A percentile compares a stretch with the other conserved stretches of the same genome.
phyloP scores from a whole-genome alignment of 2,797 vertebrate species.

The Urosaurus nigricauda region DNA sequence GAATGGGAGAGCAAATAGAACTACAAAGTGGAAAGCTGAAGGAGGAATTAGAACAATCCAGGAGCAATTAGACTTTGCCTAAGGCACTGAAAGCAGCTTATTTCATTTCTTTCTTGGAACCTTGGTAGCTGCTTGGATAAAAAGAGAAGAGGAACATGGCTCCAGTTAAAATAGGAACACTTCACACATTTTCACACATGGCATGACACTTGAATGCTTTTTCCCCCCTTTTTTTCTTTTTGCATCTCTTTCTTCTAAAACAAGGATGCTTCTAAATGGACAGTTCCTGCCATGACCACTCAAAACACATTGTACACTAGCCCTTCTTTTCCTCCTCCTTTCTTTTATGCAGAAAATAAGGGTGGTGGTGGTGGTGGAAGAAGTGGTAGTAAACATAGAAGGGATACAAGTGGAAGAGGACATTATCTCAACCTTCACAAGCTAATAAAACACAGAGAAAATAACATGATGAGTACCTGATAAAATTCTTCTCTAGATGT shows the following conservation, averaged over 20 bases:
- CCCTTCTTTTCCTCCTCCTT: neutral
- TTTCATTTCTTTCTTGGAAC: conserved; percentile 48
- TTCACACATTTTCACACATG: conserved; percentile 25
- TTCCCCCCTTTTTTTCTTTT: too few species aligned
- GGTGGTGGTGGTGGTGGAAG: too few species aligned
- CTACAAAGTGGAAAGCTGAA: conserved; percentile 1
- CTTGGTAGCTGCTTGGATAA: neutral
- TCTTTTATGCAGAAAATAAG: too few species aligned
- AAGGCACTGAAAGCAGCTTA: neutral
- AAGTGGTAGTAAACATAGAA: too few species aligned
- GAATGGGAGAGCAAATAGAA: conserved; percentile 35
- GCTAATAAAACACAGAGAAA: neutral
- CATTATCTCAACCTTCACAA: too few species aligned
- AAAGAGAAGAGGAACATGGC: conserved; percentile 27
- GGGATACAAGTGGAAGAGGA: too few species aligned
- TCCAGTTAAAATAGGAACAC: conserved; percentile 7
- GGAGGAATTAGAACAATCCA: neutral
- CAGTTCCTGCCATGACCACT: neutral
- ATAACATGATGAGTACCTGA: neutral
- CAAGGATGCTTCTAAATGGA: neutral
- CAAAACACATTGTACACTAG: neutral
- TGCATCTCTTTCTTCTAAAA: conserved; percentile 12
- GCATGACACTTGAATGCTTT: neutral
- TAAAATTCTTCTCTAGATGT: neutral
- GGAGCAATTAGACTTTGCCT: neutral